Conservation (phyloP, 1,140 invertebrate species). For the Drosophila bocki region DNA sequence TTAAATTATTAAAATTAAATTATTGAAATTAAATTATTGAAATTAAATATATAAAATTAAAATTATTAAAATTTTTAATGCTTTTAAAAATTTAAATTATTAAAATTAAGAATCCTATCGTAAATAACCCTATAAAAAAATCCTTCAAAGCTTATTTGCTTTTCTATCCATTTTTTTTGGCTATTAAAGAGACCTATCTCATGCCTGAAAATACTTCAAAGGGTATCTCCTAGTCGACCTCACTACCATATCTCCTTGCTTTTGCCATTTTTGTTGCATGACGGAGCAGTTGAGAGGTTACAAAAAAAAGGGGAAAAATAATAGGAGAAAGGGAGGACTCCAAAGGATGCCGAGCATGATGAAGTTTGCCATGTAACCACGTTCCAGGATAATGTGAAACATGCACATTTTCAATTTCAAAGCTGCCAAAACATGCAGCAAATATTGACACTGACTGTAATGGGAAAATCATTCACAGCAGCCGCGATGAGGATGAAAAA, state of each 20-base stretch:
- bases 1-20: too few relatives aligned
- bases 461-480: constrained; percentile 66
- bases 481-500: neutral
- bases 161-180: neutral
- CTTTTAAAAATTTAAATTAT: too few relatives aligned
- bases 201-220: neutral
- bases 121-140: neutral
- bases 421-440: constrained; percentile 78
- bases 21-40: too few relatives aligned
- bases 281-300: constrained; percentile 9
- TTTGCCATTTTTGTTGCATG: constrained; percentile 24
- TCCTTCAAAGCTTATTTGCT: neutral
- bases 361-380: constrained; percentile 33
- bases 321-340: neutral
- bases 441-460: constrained; percentile 80
- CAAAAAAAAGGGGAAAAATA: neutral
- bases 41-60: too few relatives aligned
- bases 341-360: constrained; percentile 32
- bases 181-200: neutral
- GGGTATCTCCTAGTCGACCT: constrained; percentile 1
- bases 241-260: neutral
- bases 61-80: neutral
- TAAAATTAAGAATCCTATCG: too few relatives aligned
- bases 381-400: constrained; percentile 23
- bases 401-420: constrained; percentile 73